phyloP scores from a whole-genome alignment of 2,113 vertebrate species.

The Phycodurus eques region DNA sequence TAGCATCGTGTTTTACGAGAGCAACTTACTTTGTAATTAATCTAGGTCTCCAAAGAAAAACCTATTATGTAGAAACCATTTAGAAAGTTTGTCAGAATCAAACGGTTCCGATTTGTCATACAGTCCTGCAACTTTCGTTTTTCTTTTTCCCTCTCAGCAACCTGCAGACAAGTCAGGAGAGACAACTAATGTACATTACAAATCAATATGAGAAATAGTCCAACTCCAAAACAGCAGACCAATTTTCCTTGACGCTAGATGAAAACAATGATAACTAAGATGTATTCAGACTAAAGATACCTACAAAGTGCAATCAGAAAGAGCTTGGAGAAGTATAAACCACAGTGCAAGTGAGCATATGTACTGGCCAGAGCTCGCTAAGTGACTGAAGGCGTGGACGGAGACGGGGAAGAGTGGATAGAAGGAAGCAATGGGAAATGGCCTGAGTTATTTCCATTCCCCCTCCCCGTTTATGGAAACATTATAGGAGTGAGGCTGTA shows the following conservation, averaged over 20 bases:
- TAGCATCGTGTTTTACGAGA: slow-evolving; percentile 37
- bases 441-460: slow-evolving; percentile 73
- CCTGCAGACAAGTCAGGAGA: neutral
- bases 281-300: slow-evolving; percentile 3
- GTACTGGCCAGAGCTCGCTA: slow-evolving; percentile 36
- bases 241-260: neutral
- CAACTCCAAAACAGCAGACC: neutral
- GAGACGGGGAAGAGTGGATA: slow-evolving; percentile 25
- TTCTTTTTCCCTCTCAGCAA: slow-evolving; percentile 42
- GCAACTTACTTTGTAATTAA: slow-evolving; percentile 63
- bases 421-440: slow-evolving; percentile 53
- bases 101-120: slow-evolving; percentile 44
- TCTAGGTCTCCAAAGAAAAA: slow-evolving; percentile 56
- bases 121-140: slow-evolving; percentile 60
- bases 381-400: slow-evolving; percentile 13
- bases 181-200: slow-evolving; percentile 27
- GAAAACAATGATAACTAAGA: neutral
- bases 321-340: slow-evolving; percentile 37
- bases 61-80: slow-evolving; percentile 58
- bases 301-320: slow-evolving; percentile 31
- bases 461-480: slow-evolving; percentile 70
- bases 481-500: slow-evolving; percentile 59
- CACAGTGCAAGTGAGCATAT: slow-evolving; percentile 46
- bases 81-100: slow-evolving; percentile 46
- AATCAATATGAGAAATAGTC: neutral